phyloP scores from a whole-genome alignment of 2,113 vertebrate species.

The Speoplatyrhinus poulsoni region DNA sequence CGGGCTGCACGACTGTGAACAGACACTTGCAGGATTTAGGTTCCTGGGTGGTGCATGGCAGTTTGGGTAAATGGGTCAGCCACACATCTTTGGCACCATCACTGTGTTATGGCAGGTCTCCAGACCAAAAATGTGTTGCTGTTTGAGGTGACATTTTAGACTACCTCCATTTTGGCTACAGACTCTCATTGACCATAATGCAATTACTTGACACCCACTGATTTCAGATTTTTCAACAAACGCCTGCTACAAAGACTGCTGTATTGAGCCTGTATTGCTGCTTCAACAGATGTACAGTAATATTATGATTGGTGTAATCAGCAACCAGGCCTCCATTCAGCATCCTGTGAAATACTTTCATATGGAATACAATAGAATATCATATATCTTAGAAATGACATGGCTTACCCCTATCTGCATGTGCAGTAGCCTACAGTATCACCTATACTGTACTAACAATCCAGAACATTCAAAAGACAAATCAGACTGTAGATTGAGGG shows the following conservation, averaged over 20 bases:
- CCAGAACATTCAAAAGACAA: conserved; percentile 33
- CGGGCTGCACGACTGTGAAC: conserved; percentile 11
- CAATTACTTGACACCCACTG: conserved; percentile 35
- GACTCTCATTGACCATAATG: conserved; percentile 26
- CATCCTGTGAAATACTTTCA: conserved; percentile 11
- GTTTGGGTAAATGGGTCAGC: conserved; percentile 64
- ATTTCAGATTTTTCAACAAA: conserved; percentile 13
- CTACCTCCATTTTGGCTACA: conserved; percentile 48
- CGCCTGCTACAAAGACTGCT: conserved; percentile 16
- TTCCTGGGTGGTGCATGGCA: conserved; percentile 33
- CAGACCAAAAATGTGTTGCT: conserved; percentile 51
- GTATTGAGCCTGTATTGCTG: conserved; percentile 35
- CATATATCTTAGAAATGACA: too few relatives aligned
- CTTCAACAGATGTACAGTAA: conserved; percentile 35
- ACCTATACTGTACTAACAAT: background rate
- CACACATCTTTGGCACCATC: conserved; percentile 60
- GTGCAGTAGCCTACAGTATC: too few relatives aligned
- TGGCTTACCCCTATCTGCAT: too few relatives aligned
- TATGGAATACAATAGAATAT: background rate
- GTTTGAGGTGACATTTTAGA: conserved; percentile 45
- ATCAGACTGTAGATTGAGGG: conserved; percentile 40
- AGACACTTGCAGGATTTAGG: conserved; percentile 37
- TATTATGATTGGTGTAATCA: conserved; percentile 34
- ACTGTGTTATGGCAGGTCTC: conserved; percentile 59
- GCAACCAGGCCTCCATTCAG: conserved; percentile 23